These are phyloP conservation scores for Trypoxylon attenuatum DNA, from an alignment of 2,888 invertebrate species.

Conservation along the genomic window DNA sequence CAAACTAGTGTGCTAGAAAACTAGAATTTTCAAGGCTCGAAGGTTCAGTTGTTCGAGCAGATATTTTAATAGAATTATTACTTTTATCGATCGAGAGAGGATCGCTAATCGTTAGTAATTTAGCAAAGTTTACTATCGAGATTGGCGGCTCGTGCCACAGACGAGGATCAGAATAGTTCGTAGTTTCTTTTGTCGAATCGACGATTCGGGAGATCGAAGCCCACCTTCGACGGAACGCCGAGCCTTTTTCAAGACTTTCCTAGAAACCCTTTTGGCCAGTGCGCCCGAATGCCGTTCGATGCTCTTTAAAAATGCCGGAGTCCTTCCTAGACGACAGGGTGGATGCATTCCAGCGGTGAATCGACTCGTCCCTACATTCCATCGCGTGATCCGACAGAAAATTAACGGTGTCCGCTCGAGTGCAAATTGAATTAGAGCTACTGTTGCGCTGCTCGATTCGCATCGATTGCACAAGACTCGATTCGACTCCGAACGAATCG, in stretches of 20 bases:
- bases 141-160: not conserved
- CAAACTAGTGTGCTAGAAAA: too few relatives aligned
- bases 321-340: conserved; percentile 35
- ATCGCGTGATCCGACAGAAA: conserved; percentile 19
- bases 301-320: conserved; percentile 46
- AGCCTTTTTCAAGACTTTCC: conserved; percentile 50
- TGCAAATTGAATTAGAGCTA: conserved; percentile 12
- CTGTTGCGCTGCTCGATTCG: too few relatives aligned
- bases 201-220: conserved; percentile 24
- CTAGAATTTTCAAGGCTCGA: too few relatives aligned
- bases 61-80: too few relatives aligned
- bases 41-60: too few relatives aligned
- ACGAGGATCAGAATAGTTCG: not conserved
- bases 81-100: too few relatives aligned
- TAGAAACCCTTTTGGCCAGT: conserved; percentile 59
- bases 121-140: too few relatives aligned
- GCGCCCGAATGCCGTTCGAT: conserved; percentile 43
- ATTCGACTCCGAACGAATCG: too few relatives aligned
- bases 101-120: too few relatives aligned
- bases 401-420: not conserved
- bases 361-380: conserved; percentile 35
- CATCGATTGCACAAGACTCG: too few relatives aligned
- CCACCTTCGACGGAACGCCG: conserved; percentile 46
- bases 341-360: conserved; percentile 45
- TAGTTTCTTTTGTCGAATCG: not conserved